Conservation (phyloP, 2,888 invertebrate genomes). For the Strigamia crassipes region DNA sequence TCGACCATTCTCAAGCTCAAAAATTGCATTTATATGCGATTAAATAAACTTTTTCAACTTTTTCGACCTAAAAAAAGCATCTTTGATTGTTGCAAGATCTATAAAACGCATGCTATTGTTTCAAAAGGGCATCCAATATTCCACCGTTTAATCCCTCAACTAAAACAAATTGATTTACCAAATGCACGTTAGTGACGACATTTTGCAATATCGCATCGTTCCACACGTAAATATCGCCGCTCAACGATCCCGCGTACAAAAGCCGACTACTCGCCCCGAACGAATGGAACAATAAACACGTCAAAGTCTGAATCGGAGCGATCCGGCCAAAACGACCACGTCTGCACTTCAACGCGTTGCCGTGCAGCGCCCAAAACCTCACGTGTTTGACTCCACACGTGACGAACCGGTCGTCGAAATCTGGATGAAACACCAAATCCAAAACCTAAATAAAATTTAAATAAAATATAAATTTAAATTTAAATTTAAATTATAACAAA, state of each 20-base stretch:
- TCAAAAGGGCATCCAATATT: too few species aligned
- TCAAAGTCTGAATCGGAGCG: slow-evolving; percentile 49
- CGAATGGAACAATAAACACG: slow-evolving; percentile 44
- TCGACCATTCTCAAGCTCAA: too few species aligned
- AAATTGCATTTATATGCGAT: too few species aligned
- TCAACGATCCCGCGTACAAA: slow-evolving; percentile 58
- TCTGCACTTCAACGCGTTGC: slow-evolving; percentile 53
- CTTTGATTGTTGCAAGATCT: too few species aligned
- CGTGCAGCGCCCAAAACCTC: slow-evolving; percentile 61
- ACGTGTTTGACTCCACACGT: slow-evolving; percentile 61
- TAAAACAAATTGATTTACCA: slow-evolving; percentile 56
- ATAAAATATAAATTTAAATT: background rate
- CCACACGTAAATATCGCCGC: slow-evolving; percentile 61
- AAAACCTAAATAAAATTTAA: slow-evolving; percentile 52
- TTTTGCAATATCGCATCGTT: slow-evolving; percentile 56
- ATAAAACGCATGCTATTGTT: too few species aligned
- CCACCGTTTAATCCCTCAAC: too few species aligned
- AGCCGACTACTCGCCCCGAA: slow-evolving; percentile 47
- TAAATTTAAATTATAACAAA: background rate
- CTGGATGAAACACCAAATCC: slow-evolving; percentile 60
- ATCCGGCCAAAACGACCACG: slow-evolving; percentile 40
- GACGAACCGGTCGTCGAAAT: slow-evolving; percentile 57
- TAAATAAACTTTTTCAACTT: too few species aligned
- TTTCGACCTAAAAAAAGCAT: too few species aligned
- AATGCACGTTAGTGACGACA: slow-evolving; percentile 57